Base-by-base conservation (phyloP, 2,888 invertebrate species). In the Synanthedon andrenaeformis region DNA sequence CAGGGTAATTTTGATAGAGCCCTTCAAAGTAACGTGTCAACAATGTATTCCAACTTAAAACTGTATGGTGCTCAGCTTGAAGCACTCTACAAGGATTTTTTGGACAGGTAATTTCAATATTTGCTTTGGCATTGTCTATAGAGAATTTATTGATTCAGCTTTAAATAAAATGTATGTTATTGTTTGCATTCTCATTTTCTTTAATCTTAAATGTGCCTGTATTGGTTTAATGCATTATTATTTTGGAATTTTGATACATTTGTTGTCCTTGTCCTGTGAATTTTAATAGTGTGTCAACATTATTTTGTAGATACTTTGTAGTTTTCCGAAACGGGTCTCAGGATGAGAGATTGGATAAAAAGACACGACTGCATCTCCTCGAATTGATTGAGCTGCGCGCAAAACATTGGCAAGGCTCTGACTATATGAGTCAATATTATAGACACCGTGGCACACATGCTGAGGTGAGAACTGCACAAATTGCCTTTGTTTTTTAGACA, bases 351-450 rank as follows among this genome's bases (percentile, higher is more conserved):
- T 89, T 97, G 69, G 96, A 96, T 76, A 91, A 94, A 75, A 91
- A 94, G 80, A 94, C 95, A 69, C 91, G 96, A 81, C 90, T 96
- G 73, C 93, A 95, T 81, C 90, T 97, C 70, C 91, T 98, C 76
- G 96, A 97, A 88, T 89, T 97, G 59, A 96, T 98, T 68, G 97
- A 98, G 88, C 88, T 97, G 73, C 90, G 97, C 75, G 97, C 97
- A 59, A 94, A 94, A 82, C 92, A 94, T 72, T 97, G 97, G 97
- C 92, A 94, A 74, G 92, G 93, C 58, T 92, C 91, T 62, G 94
- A 95, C 78, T 92, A 94, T 66, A 92, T 95, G 89, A 93, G 92
- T 80, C 92, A 92, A 69, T 96, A 96, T 82, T 96, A 96, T 75
- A 92, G 91, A 75, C 89, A 90, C 66, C 90, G 91, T 75, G 90